Evolutionary conservation across 2,888 invertebrate species (phyloP), one percentile per base, ranked within the genome.

Genomic region (Lasioglossum marginatum): DNA sequence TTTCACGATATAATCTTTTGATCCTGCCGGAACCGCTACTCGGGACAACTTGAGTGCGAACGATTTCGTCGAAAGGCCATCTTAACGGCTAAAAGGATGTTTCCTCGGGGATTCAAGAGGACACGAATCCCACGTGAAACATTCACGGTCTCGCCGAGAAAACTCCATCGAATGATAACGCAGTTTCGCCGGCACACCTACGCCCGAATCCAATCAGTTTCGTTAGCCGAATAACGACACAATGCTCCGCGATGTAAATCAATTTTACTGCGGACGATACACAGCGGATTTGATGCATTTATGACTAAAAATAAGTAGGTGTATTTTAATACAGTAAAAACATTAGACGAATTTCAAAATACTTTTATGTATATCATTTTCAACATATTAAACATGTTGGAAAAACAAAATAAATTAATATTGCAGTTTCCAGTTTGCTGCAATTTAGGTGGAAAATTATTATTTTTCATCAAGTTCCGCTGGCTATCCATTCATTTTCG

Each of bases 1-100:
- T 73, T 73, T 79, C 68, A 43, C 66, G 63, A 80, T n/a, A 66
- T 80, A 88, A 88, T 82, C 57, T 60, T 79, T 75, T 86, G 63
- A 88, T 81, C 78, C 74, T 82, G 45, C 27, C 75, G 73, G 52
- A 85, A 82, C 31, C 23, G 73, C 74, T 77, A 82, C 78, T 43
- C 45, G 60, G 27, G 78, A 76, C 74, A 57, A 60, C 77, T 81
- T 77, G 77, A 84, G 74, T 70, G 63, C 63, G 60, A 85, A 73
- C 37, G 63, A 85, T 72, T 85, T 80, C 71, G 66, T 66, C 60
- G 76, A 80, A 78, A 87, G 57, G 27, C 40, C 68, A 63, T 31
- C 72, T 80, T 31, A 40, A 66, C 43, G 57, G 72, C 27, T 66
- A 63, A 78, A 73, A 57, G 66, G 34, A 77, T 83, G 66, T 76